A percentile compares a stretch with the other conserved stretches of the same genome.
Evolutionary conservation across 2,888 invertebrate species (phyloP).

Genomic region (Pocota personata): DNA sequence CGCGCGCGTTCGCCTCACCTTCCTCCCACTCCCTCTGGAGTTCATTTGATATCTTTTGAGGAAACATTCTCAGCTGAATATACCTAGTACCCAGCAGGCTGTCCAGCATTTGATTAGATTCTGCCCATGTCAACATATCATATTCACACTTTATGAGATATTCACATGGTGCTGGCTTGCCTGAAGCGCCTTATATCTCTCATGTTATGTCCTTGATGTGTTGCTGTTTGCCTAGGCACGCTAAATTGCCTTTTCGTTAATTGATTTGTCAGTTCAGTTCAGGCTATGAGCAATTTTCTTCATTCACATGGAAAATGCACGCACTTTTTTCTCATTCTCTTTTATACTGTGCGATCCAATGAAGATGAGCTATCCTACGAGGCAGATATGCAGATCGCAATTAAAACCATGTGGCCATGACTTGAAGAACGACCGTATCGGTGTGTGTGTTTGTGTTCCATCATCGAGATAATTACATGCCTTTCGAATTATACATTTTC

Average conservation of each 20-base stretch:
- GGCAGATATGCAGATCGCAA: conserved; percentile 59
- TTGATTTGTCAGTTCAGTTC: conserved; percentile 68
- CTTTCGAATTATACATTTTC: conserved; percentile 59
- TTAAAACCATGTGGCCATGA: conserved; percentile 64
- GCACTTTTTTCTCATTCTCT: background rate
- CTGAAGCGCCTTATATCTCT: background rate
- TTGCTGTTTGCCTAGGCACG: conserved; percentile 30
- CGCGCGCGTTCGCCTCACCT: background rate
- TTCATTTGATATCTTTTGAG: background rate
- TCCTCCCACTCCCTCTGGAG: background rate
- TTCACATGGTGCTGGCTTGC: background rate
- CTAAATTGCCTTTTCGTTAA: conserved; percentile 51
- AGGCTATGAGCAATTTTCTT: conserved; percentile 24
- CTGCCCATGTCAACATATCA: conserved; percentile 65
- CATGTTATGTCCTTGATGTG: conserved; percentile 11
- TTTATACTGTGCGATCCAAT: background rate
- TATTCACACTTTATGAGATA: conserved; percentile 51
- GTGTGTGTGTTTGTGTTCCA: conserved; percentile 54
- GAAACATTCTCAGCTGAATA: conserved; percentile 28
- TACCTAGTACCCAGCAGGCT: conserved; percentile 52
- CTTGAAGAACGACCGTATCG: conserved; percentile 9
- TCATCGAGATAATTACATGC: conserved; percentile 73
- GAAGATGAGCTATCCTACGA: conserved; percentile 23
- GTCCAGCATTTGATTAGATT: conserved; percentile 65
- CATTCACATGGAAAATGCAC: conserved; percentile 31